A percentile compares a stretch with the other conserved stretches of the same genome.
Evolutionary conservation across 2,888 invertebrate genomes (phyloP).

Genomic region (Lasioglossum oenotherae): DNA sequence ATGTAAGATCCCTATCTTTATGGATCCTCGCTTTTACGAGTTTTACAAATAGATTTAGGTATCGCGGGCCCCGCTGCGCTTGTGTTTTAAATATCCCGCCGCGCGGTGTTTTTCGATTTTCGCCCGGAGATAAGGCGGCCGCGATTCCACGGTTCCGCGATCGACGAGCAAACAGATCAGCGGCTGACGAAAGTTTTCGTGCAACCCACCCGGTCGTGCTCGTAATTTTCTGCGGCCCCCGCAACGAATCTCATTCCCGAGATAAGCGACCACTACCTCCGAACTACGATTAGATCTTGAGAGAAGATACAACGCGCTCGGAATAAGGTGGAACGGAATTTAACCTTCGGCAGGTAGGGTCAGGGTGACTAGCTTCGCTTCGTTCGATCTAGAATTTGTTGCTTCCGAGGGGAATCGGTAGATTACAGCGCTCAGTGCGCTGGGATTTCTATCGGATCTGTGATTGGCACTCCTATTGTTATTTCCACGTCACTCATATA

Average conservation of each 20-base stretch:
- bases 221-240: constrained; percentile 8
- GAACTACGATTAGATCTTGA: constrained; percentile 10
- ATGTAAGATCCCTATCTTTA: constrained; percentile 48
- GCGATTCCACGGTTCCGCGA: constrained; percentile 2
- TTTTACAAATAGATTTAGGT: constrained; percentile 49
- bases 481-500: no score
- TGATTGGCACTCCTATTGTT: no score
- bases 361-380: not conserved
- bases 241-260: constrained; percentile 6
- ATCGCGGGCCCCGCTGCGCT: not conserved
- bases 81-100: constrained; percentile 28
- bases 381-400: not conserved
- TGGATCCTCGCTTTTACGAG: constrained; percentile 43
- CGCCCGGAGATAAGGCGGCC: not conserved
- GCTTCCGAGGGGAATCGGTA: not conserved
- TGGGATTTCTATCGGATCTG: no score
- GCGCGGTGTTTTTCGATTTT: constrained; percentile 8
- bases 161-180: constrained; percentile 21
- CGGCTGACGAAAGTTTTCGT: not conserved
- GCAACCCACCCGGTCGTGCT: not conserved
- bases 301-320: constrained; percentile 3
- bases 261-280: constrained; percentile 15
- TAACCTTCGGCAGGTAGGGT: constrained; percentile 1
- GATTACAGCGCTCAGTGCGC: not conserved
- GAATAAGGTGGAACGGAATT: constrained; percentile 23